Conservation (phyloP, 1,140 invertebrate species). For the Cydia splendana region DNA sequence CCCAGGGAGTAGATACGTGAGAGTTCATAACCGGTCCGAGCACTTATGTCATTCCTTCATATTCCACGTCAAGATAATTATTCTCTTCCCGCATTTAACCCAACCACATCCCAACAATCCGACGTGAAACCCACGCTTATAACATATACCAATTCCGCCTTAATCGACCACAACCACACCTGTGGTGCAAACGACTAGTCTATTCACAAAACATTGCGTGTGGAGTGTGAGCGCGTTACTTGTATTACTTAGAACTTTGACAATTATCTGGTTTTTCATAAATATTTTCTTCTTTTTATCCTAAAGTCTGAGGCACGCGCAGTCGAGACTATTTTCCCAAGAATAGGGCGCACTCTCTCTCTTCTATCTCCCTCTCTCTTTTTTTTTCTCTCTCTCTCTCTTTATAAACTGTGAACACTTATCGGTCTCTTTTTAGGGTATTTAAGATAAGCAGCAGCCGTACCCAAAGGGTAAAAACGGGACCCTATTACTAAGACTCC, state of each 20-base stretch:
- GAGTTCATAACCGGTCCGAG: neutral
- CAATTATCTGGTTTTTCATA: too few species aligned
- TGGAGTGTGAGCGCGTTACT: neutral
- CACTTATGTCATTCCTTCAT: neutral
- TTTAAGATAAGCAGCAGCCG: too few species aligned
- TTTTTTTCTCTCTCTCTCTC: too few species aligned
- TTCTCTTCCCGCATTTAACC: neutral
- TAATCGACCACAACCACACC: constrained; percentile 25
- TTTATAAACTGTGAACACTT: too few species aligned
- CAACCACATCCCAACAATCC: constrained; percentile 7
- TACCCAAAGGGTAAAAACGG: too few species aligned
- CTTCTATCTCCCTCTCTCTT: too few species aligned
- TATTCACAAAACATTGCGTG: neutral
- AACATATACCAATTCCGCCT: constrained; percentile 19
- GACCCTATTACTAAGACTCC: too few species aligned
- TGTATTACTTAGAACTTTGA: neutral
- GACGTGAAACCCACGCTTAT: constrained; percentile 5
- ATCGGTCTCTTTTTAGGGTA: too few species aligned
- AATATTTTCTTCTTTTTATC: too few species aligned
- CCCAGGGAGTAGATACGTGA: neutral
- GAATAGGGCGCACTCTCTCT: too few species aligned
- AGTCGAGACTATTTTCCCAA: too few species aligned
- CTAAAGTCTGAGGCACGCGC: too few species aligned
- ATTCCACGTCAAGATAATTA: constrained; percentile 13
- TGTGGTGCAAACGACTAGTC: constrained; percentile 21